These are phyloP conservation scores for Magallana nippona DNA, from an alignment of 2,888 invertebrate genomes.

Conservation along the genomic window DNA sequence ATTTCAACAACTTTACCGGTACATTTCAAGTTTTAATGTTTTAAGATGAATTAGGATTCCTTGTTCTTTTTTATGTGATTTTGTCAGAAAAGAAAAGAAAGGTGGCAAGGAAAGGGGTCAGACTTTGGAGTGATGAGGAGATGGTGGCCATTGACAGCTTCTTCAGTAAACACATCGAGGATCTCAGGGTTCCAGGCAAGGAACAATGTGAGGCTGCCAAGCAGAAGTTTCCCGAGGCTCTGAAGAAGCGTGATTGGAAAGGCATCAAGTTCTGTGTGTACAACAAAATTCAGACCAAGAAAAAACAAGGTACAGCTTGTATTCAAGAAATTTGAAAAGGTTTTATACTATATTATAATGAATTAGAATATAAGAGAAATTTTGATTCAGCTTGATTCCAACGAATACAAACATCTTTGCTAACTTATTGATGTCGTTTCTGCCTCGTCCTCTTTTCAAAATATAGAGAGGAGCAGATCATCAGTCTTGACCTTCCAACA, in stretches of 20 bases:
- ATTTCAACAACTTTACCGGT: too few species aligned
- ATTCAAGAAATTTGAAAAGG: too few species aligned
- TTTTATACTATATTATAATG: too few species aligned
- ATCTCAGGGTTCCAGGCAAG: neutral
- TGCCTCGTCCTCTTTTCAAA: too few species aligned
- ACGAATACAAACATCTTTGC: too few species aligned
- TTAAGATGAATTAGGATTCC: neutral
- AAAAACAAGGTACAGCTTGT: neutral
- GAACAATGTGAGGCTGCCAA: neutral
- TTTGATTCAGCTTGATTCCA: too few species aligned
- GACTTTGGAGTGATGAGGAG: neutral
- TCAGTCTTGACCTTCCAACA: too few species aligned
- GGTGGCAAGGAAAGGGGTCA: neutral
- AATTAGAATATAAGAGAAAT: too few species aligned
- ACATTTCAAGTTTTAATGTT: too few species aligned
- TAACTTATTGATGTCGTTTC: too few species aligned
- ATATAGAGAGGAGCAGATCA: too few species aligned
- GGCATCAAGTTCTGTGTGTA: constrained; percentile 17
- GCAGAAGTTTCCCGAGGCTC: neutral
- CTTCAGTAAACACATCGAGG: neutral
- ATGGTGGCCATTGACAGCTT: neutral
- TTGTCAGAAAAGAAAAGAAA: neutral
- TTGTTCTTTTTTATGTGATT: neutral
- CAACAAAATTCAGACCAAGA: neutral
- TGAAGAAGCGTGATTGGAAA: constrained; percentile 1